phyloP scores from a whole-genome alignment of 2,797 vertebrate species.

The Sternotherus odoratus region DNA sequence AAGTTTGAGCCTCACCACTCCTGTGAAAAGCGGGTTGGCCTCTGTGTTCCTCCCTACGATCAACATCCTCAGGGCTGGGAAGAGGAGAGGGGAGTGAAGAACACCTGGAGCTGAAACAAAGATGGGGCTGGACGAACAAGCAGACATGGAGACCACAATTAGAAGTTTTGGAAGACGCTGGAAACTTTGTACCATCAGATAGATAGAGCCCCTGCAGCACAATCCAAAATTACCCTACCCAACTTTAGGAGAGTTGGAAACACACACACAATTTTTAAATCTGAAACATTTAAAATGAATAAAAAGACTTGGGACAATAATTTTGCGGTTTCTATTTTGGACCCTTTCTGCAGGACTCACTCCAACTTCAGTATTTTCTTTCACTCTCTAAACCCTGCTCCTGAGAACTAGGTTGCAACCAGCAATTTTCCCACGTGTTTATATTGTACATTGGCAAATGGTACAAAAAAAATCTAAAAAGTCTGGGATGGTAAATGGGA shows the following conservation, averaged over 20 bases:
- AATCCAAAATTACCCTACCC: accelerated
- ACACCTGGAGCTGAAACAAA: no score
- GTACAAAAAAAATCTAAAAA: neutral
- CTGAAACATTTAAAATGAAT: neutral
- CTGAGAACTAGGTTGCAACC: neutral
- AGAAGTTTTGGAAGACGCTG: neutral
- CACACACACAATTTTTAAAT: neutral
- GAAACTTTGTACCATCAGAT: accelerated
- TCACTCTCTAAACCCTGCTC: neutral
- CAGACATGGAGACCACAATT: neutral
- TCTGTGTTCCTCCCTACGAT: no score
- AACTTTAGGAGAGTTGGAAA: neutral
- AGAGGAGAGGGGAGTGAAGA: no score
- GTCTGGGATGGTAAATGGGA: neutral
- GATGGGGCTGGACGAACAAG: no score
- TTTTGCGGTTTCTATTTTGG: neutral
- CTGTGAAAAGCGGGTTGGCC: no score
- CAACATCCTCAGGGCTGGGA: no score
- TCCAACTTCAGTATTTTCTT: neutral
- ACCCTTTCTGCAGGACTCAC: neutral
- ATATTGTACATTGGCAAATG: neutral
- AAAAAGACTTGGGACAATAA: neutral
- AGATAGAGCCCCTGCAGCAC: neutral
- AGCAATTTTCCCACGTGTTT: neutral
- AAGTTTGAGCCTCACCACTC: no score